Conservation (phyloP, 1,140 invertebrate genomes). For the Drosophila funebris region DNA sequence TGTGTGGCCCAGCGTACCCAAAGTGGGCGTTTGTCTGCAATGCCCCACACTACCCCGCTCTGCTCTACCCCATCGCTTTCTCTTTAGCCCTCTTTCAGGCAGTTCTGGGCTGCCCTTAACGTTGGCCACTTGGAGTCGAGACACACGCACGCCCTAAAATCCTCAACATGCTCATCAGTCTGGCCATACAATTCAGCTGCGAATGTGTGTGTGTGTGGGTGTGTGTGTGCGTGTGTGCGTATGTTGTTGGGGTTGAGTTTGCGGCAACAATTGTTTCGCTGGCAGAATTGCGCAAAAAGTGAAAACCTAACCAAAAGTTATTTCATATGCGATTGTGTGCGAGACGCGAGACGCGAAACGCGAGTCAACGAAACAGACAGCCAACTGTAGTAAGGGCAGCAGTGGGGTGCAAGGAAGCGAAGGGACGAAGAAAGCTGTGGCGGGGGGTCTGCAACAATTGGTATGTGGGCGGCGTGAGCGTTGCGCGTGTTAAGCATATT, state of each 20-base stretch:
- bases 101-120: conserved; percentile 7
- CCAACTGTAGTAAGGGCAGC: not conserved
- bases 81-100: not conserved
- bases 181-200: conserved; percentile 25
- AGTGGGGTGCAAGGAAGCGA: not conserved
- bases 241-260: conserved; percentile 29
- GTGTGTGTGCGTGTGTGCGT: not conserved
- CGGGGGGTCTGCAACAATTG: conserved; percentile 7
- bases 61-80: not conserved
- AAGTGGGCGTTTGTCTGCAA: conserved; percentile 30
- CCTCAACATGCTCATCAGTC: conserved; percentile 39
- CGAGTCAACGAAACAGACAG: conserved; percentile 36
- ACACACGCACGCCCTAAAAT: conserved; percentile 35
- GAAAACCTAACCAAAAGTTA: conserved; percentile 73
- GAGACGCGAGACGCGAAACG: conserved; percentile 12
- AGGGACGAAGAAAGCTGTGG: too few species aligned
- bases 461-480: conserved; percentile 19
- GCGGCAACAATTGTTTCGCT: conserved; percentile 75
- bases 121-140: conserved; percentile 41
- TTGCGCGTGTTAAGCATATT: conserved; percentile 82
- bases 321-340: conserved; percentile 67
- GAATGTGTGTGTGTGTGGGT: conserved; percentile 28
- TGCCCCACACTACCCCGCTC: not conserved
- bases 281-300: conserved; percentile 54
- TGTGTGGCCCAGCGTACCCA: conserved; percentile 22